Percentiles rank a stretch among this genome's conserved stretches.
Conservation (phyloP, 2,797 vertebrate genomes). For the Falco cherrug region DNA sequence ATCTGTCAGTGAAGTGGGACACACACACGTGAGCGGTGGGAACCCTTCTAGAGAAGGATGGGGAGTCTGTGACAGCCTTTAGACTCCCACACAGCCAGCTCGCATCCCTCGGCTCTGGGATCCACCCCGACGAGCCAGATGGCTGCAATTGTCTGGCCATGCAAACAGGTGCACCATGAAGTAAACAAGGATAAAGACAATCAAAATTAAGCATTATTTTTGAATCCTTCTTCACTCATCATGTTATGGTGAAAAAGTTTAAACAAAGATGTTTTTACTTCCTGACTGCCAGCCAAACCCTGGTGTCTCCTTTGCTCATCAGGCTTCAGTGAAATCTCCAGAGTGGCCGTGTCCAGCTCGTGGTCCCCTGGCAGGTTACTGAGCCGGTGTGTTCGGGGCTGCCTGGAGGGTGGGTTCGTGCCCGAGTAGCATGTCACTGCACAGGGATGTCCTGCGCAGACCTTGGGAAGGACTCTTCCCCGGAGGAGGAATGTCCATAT, state of each 20-base stretch:
- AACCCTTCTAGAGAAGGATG: neutral
- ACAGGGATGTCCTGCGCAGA: neutral
- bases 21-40: neutral
- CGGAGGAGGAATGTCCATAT: neutral
- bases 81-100: neutral
- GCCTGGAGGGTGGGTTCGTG: neutral
- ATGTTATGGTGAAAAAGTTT: neutral
- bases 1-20: neutral
- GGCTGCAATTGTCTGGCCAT: neutral
- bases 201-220: neutral
- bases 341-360: rapidly evolving
- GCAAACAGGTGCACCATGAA: neutral
- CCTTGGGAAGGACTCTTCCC: neutral
- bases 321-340: neutral
- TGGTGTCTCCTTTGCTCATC: neutral
- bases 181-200: neutral
- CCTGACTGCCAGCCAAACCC: neutral
- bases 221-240: neutral
- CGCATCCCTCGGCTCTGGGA: neutral
- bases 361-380: neutral
- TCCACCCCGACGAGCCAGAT: neutral
- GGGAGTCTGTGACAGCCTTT: neutral
- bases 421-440: neutral
- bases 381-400: neutral
- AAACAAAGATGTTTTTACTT: neutral